Evolutionary conservation across 2,113 vertebrate genomes (phyloP).

Genomic region (Phoxinus phoxinus): DNA sequence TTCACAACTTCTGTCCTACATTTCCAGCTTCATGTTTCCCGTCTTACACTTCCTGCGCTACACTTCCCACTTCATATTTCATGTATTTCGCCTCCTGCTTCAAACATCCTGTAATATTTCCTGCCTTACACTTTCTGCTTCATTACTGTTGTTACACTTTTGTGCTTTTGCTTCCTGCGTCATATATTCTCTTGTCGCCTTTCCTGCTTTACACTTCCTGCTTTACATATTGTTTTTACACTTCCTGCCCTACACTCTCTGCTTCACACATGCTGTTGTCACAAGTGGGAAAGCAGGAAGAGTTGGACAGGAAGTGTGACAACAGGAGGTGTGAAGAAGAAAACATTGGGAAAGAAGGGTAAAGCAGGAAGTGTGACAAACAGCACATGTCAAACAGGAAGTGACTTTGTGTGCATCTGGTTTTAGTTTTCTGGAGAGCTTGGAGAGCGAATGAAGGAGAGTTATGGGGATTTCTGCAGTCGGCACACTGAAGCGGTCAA

Average conservation of each 20-base stretch:
- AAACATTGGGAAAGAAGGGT: background rate
- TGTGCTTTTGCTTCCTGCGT: background rate
- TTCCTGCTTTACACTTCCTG: background rate
- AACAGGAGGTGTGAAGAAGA: background rate
- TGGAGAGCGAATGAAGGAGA: conserved; percentile 89
- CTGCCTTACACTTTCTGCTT: background rate
- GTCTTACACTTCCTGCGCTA: background rate
- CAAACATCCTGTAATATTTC: background rate
- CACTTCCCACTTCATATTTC: background rate
- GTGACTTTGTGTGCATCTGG: background rate
- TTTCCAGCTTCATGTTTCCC: background rate
- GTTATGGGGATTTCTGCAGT: conserved; percentile 89
- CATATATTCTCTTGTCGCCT: background rate
- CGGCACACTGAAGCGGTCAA: conserved; percentile 87
- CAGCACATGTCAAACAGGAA: background rate
- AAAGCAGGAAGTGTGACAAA: background rate
- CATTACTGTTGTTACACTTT: no score
- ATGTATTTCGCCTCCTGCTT: background rate
- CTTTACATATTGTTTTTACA: background rate
- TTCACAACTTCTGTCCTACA: background rate
- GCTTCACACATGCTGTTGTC: background rate
- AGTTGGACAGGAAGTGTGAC: background rate
- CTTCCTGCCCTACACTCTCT: background rate
- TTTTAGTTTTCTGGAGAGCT: conserved; percentile 91
- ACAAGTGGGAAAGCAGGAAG: no score